These are phyloP conservation scores for Alectoris magna DNA, from an alignment of 2,797 vertebrate species.

Conservation along the genomic window DNA sequence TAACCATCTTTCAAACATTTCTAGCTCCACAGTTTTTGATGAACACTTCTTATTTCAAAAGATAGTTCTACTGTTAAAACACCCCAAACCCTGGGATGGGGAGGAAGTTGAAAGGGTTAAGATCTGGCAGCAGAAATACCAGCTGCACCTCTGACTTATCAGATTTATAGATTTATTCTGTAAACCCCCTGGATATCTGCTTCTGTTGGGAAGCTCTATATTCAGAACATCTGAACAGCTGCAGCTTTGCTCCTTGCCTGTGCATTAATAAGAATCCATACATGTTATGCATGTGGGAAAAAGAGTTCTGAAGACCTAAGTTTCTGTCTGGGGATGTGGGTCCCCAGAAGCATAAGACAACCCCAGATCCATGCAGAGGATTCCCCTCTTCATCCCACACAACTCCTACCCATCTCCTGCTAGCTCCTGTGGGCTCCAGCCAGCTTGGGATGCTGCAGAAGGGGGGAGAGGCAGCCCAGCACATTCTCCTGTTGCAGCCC, in stretches of 20 bases:
- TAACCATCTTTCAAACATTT: neutral
- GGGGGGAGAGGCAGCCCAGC: rapidly evolving
- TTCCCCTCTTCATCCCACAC: neutral
- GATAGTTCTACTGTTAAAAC: neutral
- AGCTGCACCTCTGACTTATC: constrained; percentile 1
- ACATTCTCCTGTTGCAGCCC: neutral
- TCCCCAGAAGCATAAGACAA: neutral
- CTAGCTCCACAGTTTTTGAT: neutral
- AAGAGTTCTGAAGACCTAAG: neutral
- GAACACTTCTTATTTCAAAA: neutral
- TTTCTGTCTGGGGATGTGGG: neutral
- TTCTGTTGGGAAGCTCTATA: neutral
- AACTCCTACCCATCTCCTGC: neutral
- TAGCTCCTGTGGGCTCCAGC: neutral
- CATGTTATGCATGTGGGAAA: rapidly evolving
- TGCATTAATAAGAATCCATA: neutral
- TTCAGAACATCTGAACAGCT: neutral
- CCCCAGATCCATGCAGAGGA: neutral
- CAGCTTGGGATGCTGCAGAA: neutral
- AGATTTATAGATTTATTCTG: constrained; percentile 39
- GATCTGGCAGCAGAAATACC: neutral
- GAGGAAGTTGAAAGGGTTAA: neutral
- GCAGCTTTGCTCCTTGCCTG: neutral
- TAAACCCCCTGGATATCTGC: neutral
- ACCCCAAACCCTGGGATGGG: neutral